Evolutionary conservation across 2,888 invertebrate genomes (phyloP).

Genomic region (Drosophila melanocephala): DNA sequence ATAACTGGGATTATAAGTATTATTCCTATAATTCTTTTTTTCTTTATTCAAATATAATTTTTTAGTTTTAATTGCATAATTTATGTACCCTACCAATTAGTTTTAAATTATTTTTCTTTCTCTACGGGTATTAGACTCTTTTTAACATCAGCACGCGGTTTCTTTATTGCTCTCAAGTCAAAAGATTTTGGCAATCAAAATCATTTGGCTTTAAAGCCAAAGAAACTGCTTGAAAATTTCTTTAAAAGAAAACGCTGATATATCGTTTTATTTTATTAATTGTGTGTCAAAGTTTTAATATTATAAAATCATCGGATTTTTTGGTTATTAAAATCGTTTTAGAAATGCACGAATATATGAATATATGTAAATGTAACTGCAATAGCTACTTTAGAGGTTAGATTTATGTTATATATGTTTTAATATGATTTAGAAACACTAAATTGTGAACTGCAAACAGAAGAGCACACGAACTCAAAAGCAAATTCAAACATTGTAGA

Average conservation of each 20-base stretch:
- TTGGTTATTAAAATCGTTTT: slow-evolving; percentile 74
- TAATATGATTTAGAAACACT: slow-evolving; percentile 29
- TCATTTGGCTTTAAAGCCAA: slow-evolving; percentile 32
- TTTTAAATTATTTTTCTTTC: slow-evolving; percentile 41
- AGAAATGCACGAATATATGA: slow-evolving; percentile 73
- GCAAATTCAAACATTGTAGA: slow-evolving; percentile 27
- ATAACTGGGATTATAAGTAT: slow-evolving; percentile 37
- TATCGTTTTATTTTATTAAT: slow-evolving; percentile 41
- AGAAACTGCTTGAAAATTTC: slow-evolving; percentile 34
- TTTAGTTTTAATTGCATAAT: slow-evolving; percentile 37
- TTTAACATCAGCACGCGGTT: slow-evolving; percentile 52
- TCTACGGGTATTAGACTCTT: slow-evolving; percentile 36
- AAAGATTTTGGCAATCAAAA: slow-evolving; percentile 40
- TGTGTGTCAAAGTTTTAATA: slow-evolving; percentile 85
- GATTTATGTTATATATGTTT: slow-evolving; percentile 28
- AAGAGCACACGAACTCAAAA: slow-evolving; percentile 60
- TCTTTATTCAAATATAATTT: slow-evolving; percentile 23
- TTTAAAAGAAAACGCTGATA: slow-evolving; percentile 41
- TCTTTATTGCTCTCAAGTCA: slow-evolving; percentile 63
- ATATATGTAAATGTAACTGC: slow-evolving; percentile 55
- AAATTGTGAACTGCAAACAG: slow-evolving; percentile 43
- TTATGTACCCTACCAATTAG: slow-evolving; percentile 51
- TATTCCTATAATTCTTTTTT: slow-evolving; percentile 28
- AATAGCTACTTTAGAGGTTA: slow-evolving; percentile 54
- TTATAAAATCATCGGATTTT: slow-evolving; percentile 84